Base-by-base conservation (phyloP, 2,113 vertebrate species). In the Geococcyx californianus region DNA sequence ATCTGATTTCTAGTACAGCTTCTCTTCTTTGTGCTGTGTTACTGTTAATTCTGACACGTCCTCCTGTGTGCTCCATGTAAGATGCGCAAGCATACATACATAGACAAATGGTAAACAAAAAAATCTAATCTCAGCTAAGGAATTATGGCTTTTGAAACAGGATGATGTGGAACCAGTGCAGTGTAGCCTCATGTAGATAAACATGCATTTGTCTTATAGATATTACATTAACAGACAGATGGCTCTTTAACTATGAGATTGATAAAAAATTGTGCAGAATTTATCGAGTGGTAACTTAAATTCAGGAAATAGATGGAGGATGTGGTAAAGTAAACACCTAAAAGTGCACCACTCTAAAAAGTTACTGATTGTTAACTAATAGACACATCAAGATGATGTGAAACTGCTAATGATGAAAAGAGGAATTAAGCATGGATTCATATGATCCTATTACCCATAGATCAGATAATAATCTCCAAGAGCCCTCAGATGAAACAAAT, bases 141-240 rank as follows among this genome's bases (percentile, higher is more conserved):
- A 78, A 80, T 84, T 89, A 80, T 26, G 44, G 60, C 74, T 83
- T 94, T 95, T 93, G 69, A 80, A 29, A 51, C 20, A 88, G 34
- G 88, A 82, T 80, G 73, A 95, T 91, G 56, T 87, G 75, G 25
- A 93, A 36, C 33, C 51, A 84, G 42, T 78, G 86, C 62, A 92
- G n/a, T 59, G 26, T 86, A 94, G 81, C 55, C 84, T 70, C n/a
- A 21, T 80, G 59, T 87, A 93, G 78, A 67, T 87, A 96, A 96
- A 96, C 68, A 95, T 70, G 19, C n/a, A 93, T 96, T 95, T 94
- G 42, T 96, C 92, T 88, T 85, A 33, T 51, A 77, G 54, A 84
- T 34, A 85, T 94, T 90, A 83, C 64, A 55, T 89, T 76, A 66
- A 89, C 9, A 75, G 86, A 70, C 36, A 92, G 28, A 75, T 72